A percentile compares a stretch with the other conserved stretches of the same genome.
Conservation (phyloP, 2,797 vertebrate species). For the Catamblyrhynchus diadema region DNA sequence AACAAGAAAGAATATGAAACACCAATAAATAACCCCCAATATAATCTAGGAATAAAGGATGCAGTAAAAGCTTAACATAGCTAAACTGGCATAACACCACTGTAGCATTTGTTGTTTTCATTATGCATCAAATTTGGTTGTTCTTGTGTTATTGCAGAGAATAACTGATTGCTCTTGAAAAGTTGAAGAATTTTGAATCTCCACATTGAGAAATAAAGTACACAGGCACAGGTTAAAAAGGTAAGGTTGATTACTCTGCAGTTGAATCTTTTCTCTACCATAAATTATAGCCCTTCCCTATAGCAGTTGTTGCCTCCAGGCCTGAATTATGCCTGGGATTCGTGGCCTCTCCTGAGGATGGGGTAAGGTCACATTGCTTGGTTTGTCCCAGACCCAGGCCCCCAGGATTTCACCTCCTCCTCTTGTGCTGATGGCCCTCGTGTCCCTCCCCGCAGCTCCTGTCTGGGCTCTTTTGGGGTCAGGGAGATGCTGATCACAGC, state of each 20-base stretch:
- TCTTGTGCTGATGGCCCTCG: rapidly evolving
- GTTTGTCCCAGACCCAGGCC: neutral
- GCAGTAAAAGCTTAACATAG: neutral
- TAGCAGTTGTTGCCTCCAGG: neutral
- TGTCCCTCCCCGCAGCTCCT: neutral
- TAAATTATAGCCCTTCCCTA: neutral
- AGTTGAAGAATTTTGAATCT: neutral
- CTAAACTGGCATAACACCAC: neutral
- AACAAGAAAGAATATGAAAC: neutral
- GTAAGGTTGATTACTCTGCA: neutral
- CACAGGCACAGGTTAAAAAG: neutral
- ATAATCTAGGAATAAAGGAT: neutral
- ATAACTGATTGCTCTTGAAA: neutral
- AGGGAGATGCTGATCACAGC: rapidly evolving
- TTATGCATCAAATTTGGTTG: neutral
- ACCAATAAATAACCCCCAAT: neutral
- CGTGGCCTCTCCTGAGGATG: neutral
- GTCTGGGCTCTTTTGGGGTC: rapidly evolving
- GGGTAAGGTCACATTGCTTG: rapidly evolving
- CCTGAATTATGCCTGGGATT: neutral
- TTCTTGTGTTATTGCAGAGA: neutral
- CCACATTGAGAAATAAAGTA: neutral
- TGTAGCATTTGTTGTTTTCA: neutral
- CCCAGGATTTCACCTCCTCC: rapidly evolving
- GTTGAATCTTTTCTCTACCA: neutral